These are phyloP conservation scores for Lagodon rhomboides DNA, from an alignment of 2,797 vertebrate genomes.

Conservation along the genomic window DNA sequence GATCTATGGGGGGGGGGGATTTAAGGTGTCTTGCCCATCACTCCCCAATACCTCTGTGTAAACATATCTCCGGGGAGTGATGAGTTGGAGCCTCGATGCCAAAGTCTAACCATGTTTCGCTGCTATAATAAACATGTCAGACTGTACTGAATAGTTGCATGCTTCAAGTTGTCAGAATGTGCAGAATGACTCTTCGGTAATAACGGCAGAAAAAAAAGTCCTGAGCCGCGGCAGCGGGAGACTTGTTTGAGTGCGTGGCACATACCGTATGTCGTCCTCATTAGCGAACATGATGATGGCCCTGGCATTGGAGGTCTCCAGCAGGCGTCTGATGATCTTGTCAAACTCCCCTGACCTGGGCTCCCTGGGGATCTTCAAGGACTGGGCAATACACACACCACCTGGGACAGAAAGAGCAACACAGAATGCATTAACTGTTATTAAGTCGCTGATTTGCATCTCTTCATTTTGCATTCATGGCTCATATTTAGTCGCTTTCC, in stretches of 20 bases:
- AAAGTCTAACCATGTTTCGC: no score
- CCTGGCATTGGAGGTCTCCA: slow-evolving; percentile 95
- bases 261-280: slow-evolving; percentile 95
- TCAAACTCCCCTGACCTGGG: slow-evolving; percentile 92
- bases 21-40: no score
- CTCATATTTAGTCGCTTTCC: background rate
- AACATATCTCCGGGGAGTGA: no score
- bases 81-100: no score
- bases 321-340: slow-evolving; percentile 92
- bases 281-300: slow-evolving; percentile 94
- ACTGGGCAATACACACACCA: slow-evolving; percentile 95
- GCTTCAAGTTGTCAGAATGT: background rate
- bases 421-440: slow-evolving; percentile 25
- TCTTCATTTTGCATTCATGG: background rate
- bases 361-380: slow-evolving; percentile 95
- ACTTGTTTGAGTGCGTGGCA: slow-evolving; percentile 20
- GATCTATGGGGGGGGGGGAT: no score
- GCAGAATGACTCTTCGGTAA: background rate
- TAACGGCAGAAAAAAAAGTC: background rate
- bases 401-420: slow-evolving; percentile 77
- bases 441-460: slow-evolving; percentile 30
- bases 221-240: background rate
- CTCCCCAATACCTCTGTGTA: no score
- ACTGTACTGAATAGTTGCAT: no score
- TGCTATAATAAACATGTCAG: no score